A percentile compares a stretch with the other conserved stretches of the same genome.
phyloP scores from a whole-genome alignment of 2,113 vertebrate genomes.

The Tangachromis dhanisi region DNA sequence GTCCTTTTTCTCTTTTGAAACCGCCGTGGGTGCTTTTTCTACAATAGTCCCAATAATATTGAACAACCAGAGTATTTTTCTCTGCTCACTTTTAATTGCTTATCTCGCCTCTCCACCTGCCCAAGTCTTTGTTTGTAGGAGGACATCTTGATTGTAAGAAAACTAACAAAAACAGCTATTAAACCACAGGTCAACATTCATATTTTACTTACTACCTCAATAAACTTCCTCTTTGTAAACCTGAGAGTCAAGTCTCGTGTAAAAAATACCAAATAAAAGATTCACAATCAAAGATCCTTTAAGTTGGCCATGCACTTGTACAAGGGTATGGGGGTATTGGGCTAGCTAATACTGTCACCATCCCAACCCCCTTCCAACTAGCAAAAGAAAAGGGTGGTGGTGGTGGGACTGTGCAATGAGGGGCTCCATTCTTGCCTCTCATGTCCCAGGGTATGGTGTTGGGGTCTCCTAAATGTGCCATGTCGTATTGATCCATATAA shows the following conservation, averaged over 20 bases:
- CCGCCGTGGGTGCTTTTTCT: background rate
- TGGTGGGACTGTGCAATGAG: slow-evolving; percentile 22
- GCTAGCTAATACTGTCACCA: slow-evolving; percentile 18
- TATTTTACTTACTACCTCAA: slow-evolving; percentile 34
- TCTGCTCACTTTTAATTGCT: slow-evolving; percentile 53
- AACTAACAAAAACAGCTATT: slow-evolving; percentile 36
- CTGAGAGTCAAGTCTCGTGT: slow-evolving; percentile 20
- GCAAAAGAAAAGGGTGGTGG: slow-evolving; percentile 23
- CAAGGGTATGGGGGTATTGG: slow-evolving; percentile 15
- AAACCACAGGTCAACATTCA: slow-evolving; percentile 40
- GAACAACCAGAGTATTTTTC: slow-evolving; percentile 5
- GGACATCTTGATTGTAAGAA: slow-evolving; percentile 48
- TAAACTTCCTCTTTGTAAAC: slow-evolving; percentile 30
- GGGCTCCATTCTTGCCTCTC: slow-evolving; percentile 37
- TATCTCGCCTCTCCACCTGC: slow-evolving; percentile 54
- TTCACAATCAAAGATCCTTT: slow-evolving; percentile 2
- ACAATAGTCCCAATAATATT: background rate
- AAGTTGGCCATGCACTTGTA: slow-evolving; percentile 48
- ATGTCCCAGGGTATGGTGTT: slow-evolving; percentile 52
- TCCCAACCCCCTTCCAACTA: slow-evolving; percentile 26
- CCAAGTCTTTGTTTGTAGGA: slow-evolving; percentile 51
- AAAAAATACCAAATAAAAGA: slow-evolving; percentile 36
- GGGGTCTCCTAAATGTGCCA: slow-evolving; percentile 58
- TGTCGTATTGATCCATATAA: slow-evolving; percentile 73
- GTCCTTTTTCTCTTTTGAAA: background rate